Base-by-base conservation (phyloP, 1,140 invertebrate genomes). In the Venturia canescens region DNA sequence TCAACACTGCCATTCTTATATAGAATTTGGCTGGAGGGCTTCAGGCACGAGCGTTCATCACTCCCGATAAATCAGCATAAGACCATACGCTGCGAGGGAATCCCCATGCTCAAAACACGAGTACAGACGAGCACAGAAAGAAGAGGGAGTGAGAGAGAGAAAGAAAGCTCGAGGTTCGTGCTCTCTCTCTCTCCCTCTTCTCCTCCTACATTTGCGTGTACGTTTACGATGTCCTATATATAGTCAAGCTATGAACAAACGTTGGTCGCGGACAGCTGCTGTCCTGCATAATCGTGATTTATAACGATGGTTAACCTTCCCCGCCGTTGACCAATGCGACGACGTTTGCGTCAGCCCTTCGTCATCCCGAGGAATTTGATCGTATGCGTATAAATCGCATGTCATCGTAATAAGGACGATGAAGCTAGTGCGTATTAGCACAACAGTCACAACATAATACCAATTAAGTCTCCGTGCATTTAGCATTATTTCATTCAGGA, bases 61-160 rank as follows among this genome's bases (percentile, higher is more conserved):
- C 78, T 66, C 27, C 26, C 82, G 80, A 86, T 87, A 86, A 84
- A 87, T 87, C 84, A 84, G 83, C 66, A 80, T 82, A 83, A 85
- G 80, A 84, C 78, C 80, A 53, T 76, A 26, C 27, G 53, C 16
- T 53, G 31, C 6, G 23, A 18, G 31, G 27, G 60, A 63, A 63
- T 57, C 53, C 60, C 23, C 23, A 23, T 26, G 60, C 60, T 23
- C n/a, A 27, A 18, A 63, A 53, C 48, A 26, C 26, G 72, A 63
- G 50, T 60, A 31, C 53, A 57, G 34, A 44, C 29, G 23, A 31
- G 48, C 16, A 53, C 29, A 11, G 50, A 48, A 16, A 34, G 29
- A 38, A 23, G 44, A 53, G 71, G 15, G 50, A 53, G 15, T 6
- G 57, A 63, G 57, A 23, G 57, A n/a, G 50, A 83, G 72, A 82